Percentiles rank a stretch among this genome's conserved stretches.
phyloP scores from a whole-genome alignment of 2,888 invertebrate species.

The Andrena hattorfiana region DNA sequence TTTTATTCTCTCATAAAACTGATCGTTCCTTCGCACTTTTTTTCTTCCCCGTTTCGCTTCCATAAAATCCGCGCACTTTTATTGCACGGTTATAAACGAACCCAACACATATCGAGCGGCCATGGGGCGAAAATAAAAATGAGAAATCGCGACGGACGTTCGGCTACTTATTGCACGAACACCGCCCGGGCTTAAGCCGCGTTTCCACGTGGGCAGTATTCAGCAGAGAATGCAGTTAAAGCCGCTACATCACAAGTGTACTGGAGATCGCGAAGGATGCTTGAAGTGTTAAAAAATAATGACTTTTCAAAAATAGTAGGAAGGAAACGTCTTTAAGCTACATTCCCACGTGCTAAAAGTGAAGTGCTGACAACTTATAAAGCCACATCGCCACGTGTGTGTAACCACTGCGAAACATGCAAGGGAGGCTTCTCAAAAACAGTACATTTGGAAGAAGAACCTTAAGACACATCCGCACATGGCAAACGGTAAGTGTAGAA shows the following conservation, averaged over 20 bases:
- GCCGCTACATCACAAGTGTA: neutral
- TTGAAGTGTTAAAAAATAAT: too few relatives aligned
- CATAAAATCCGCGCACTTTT: conserved; percentile 7
- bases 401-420: too few relatives aligned
- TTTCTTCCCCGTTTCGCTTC: neutral
- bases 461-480: too few relatives aligned
- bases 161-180: neutral
- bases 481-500: too few relatives aligned
- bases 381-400: too few relatives aligned
- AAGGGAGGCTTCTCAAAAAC: too few relatives aligned
- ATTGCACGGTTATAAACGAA: conserved; percentile 4
- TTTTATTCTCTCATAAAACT: neutral
- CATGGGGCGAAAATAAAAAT: neutral
- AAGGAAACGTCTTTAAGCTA: too few relatives aligned
- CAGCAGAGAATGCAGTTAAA: neutral
- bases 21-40: neutral
- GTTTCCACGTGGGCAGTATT: neutral
- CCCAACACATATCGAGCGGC: neutral
- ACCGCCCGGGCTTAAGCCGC: neutral
- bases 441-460: too few relatives aligned
- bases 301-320: too few relatives aligned
- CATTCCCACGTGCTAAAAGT: too few relatives aligned
- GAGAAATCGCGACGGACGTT: neutral
- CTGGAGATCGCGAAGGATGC: neutral
- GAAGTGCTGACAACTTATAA: too few relatives aligned